Base-by-base conservation (phyloP, 2,888 invertebrate genomes). In the Spialia ferax region DNA sequence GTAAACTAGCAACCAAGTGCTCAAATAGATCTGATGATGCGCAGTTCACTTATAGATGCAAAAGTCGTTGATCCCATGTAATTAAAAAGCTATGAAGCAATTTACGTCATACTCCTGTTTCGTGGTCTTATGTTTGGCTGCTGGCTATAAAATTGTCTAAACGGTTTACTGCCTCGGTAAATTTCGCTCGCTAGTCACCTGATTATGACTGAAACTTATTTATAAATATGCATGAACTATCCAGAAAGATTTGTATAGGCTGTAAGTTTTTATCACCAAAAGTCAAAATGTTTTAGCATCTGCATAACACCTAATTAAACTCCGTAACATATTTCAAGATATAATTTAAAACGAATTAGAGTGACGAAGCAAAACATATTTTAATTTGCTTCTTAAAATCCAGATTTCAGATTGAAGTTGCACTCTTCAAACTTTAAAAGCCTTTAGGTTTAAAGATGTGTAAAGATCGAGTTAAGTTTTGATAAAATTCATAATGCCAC, bases 81-180 rank as follows among this genome's bases (percentile, higher is more conserved):
- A 87, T 88, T 85, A 86, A 88, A 87, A 84, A 83, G 79, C 81
- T 71, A 71, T 75, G 77, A 60, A 54, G n/a, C 23, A 52, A 66
- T 66, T 66, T 76, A 71, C 83, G 82, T 84, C 83, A 82, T 75
- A 64, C 73, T 77, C 77, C 75, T 77, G 81, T 78, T 81, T 74
- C 78, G 82, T 73, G 78, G 81, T 76, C 73, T 79, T 56, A 54
- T 35, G 54, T 42, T 38, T 59, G n/a, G 38, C 54, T 60, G 48
- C n/a, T 57, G n/a, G 48, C 59, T 32, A 63, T 63, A 63, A 59
- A 68, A 45, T 55, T 48, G 38, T 63, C 11, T 42, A 62, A 35
- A 62, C 48, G n/a, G 15, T 60, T 60, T 66, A 35, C 38, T 38
- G 65, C n/a, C 50, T 8, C 15, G 18, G 42, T 60, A 38, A 52